phyloP scores from a whole-genome alignment of 2,797 vertebrate genomes.

The Sylvilagus floridanus region DNA sequence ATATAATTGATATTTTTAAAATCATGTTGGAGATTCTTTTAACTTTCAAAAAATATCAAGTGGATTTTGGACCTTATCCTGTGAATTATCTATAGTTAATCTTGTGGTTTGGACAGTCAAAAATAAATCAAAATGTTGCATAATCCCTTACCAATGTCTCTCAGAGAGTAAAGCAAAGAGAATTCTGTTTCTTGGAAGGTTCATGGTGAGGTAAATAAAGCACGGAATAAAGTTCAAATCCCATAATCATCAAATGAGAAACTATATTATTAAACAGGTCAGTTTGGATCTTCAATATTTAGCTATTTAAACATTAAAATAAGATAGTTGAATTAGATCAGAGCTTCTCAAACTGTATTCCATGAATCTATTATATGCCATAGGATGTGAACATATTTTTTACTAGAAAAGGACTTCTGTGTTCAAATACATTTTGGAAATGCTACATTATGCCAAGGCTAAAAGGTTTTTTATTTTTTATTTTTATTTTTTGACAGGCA shows the following conservation, averaged over 20 bases:
- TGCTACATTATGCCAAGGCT: background rate
- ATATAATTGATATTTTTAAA: background rate
- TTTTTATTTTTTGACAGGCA: too few relatives aligned
- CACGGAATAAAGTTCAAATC: background rate
- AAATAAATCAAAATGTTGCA: background rate
- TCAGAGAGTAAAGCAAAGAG: conserved; percentile 38
- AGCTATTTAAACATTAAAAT: conserved; percentile 35
- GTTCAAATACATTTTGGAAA: conserved; percentile 39
- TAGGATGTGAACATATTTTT: background rate
- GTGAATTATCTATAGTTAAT: conserved; percentile 12
- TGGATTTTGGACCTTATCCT: background rate
- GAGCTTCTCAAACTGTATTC: background rate
- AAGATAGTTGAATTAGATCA: conserved; percentile 31
- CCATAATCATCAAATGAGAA: background rate
- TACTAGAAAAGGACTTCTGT: background rate
- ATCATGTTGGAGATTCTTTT: background rate
- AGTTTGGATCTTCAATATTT: background rate
- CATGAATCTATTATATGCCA: background rate
- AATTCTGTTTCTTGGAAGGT: background rate
- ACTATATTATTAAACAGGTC: background rate
- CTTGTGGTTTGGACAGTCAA: background rate
- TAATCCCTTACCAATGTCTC: background rate
- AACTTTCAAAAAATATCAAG: background rate
- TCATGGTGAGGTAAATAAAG: background rate
- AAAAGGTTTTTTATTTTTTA: background rate